Evolutionary conservation across 2,888 invertebrate genomes (phyloP).

Genomic region (Platycheirus rosarum): DNA sequence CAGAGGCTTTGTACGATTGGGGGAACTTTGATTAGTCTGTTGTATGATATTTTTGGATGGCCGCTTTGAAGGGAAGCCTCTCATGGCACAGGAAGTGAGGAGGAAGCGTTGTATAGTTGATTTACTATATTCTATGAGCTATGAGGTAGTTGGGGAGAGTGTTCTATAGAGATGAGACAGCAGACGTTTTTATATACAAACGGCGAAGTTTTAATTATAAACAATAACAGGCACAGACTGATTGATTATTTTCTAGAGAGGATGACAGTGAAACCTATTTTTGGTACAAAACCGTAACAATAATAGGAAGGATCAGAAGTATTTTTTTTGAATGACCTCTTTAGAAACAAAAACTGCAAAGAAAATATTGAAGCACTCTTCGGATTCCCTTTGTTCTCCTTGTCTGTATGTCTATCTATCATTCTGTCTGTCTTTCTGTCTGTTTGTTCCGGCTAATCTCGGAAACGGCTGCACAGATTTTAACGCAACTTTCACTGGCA

Average conservation of each 20-base stretch:
- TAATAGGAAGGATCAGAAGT: too few species aligned
- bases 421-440: too few species aligned
- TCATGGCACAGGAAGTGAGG: conserved; percentile 15
- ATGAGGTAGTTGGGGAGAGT: not conserved
- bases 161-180: conserved; percentile 1
- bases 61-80: conserved; percentile 50
- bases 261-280: not conserved
- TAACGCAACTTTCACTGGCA: too few species aligned
- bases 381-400: too few species aligned
- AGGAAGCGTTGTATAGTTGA: conserved; percentile 19
- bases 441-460: too few species aligned
- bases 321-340: too few species aligned
- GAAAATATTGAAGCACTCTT: too few species aligned
- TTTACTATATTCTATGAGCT: conserved; percentile 5
- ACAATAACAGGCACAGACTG: conserved; percentile 28
- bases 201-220: conserved; percentile 62
- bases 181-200: conserved; percentile 55
- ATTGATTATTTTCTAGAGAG: conserved; percentile 3
- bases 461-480: too few species aligned
- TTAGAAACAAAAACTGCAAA: too few species aligned
- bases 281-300: too few species aligned
- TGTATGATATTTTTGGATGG: conserved; percentile 70
- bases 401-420: too few species aligned
- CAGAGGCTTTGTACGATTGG: conserved; percentile 40
- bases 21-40: conserved; percentile 72